Percentiles rank a stretch among this genome's conserved stretches.
Evolutionary conservation across 2,888 invertebrate genomes (phyloP).

Genomic region (Idaea dimidiata): DNA sequence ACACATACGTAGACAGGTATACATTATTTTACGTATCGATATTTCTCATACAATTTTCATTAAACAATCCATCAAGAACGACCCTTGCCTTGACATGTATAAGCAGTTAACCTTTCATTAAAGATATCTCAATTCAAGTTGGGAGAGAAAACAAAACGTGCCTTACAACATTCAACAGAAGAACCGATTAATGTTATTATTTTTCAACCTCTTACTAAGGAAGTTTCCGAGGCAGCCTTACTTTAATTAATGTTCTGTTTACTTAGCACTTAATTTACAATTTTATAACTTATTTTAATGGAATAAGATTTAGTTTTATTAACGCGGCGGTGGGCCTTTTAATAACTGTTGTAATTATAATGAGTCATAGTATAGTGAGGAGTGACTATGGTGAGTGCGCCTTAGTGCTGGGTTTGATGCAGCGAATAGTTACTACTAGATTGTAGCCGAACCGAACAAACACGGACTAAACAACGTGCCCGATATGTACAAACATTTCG

Average conservation of each 20-base stretch:
- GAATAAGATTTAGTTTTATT: conserved; percentile 8
- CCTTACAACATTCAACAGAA: not conserved
- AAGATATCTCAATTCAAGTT: not conserved
- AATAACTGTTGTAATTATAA: not conserved
- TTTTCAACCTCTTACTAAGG: conserved; percentile 6
- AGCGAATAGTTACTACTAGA: not conserved
- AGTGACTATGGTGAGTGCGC: conserved; percentile 17
- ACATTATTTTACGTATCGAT: not conserved
- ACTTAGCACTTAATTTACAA: conserved; percentile 9
- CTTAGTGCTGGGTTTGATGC: conserved; percentile 15
- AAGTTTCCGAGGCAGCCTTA: conserved; percentile 9
- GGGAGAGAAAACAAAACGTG: not conserved
- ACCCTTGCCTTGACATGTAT: not conserved
- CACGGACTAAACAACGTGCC: no score
- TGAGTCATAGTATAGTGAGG: conserved; percentile 18
- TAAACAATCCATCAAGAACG: not conserved
- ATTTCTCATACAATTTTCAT: not conserved
- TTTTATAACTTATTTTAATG: conserved; percentile 11
- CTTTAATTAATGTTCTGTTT: conserved; percentile 23
- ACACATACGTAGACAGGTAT: not conserved
- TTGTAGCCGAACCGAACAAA: no score
- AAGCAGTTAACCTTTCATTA: not conserved
- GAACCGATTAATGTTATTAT: conserved; percentile 9
- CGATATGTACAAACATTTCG: no score
- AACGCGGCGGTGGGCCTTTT: not conserved